Conservation (phyloP, 2,113 vertebrate genomes). For the Hypomesus transpacificus region DNA sequence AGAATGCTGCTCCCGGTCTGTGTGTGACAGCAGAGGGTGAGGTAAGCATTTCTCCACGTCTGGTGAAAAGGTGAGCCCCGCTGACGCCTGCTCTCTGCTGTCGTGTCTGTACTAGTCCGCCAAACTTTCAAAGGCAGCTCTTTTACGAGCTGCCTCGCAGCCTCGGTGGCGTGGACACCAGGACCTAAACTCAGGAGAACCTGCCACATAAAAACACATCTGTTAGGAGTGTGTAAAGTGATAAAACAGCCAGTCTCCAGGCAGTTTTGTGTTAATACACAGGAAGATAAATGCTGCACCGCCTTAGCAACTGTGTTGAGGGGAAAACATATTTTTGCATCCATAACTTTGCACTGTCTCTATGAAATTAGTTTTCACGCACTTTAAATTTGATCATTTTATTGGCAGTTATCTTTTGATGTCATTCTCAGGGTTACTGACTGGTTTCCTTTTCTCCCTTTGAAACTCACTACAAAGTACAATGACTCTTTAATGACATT, state of each 20-base stretch:
- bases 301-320: constrained; percentile 22
- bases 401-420: constrained; percentile 4
- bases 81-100: constrained; percentile 73
- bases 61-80: constrained; percentile 46
- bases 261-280: constrained; percentile 51
- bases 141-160: constrained; percentile 82
- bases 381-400: neutral
- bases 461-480: neutral
- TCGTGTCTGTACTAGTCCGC: constrained; percentile 78
- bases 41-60: neutral
- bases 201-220: constrained; percentile 76
- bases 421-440: neutral
- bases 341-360: neutral
- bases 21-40: neutral
- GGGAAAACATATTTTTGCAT: neutral
- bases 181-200: constrained; percentile 79
- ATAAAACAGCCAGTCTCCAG: constrained; percentile 54
- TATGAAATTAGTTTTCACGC: constrained; percentile 1
- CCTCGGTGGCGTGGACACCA: constrained; percentile 75
- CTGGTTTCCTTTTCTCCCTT: neutral
- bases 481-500: no score
- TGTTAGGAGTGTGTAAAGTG: constrained; percentile 58
- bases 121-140: constrained; percentile 80
- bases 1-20: no score
- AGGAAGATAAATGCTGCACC: constrained; percentile 26